Conservation (phyloP, 2,888 invertebrate species). For the Pecten maximus region DNA sequence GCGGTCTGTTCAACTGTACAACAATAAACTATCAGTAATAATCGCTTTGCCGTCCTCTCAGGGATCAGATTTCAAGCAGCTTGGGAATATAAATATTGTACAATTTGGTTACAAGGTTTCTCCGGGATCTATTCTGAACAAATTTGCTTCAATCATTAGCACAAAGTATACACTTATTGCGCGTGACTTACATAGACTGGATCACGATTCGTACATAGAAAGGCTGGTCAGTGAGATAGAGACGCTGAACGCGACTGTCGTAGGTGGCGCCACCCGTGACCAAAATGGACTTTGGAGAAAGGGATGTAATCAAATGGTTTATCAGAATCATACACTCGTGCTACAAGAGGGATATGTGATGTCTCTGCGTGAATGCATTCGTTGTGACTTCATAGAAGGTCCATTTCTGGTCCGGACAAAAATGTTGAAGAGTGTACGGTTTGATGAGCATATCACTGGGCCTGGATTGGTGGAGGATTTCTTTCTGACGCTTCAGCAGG, state of each 20-base stretch:
- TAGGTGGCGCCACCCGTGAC: conserved; percentile 71
- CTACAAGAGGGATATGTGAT: conserved; percentile 74
- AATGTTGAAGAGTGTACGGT: conserved; percentile 56
- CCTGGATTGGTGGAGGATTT: conserved; percentile 73
- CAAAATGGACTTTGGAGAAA: conserved; percentile 72
- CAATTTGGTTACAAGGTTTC: neutral
- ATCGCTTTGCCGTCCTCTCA: neutral
- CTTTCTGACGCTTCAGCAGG: conserved; percentile 69
- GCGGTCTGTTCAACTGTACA: neutral
- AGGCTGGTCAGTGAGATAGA: conserved; percentile 74
- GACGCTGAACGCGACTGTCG: conserved; percentile 62
- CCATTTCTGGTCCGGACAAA: conserved; percentile 71
- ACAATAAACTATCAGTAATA: neutral
- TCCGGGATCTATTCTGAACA: conserved; percentile 61
- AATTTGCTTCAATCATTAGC: conserved; percentile 52
- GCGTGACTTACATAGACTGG: conserved; percentile 67
- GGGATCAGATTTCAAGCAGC: neutral
- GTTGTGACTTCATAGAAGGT: conserved; percentile 76
- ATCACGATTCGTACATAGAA: conserved; percentile 68
- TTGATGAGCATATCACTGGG: conserved; percentile 60
- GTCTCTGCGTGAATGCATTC: conserved; percentile 75
- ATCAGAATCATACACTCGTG: conserved; percentile 72
- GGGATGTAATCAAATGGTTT: conserved; percentile 73
- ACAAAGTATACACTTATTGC: conserved; percentile 74
- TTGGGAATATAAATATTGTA: neutral